These are phyloP conservation scores for Cyanoderma ruficeps DNA, from an alignment of 2,113 vertebrate species.

Conservation along the genomic window DNA sequence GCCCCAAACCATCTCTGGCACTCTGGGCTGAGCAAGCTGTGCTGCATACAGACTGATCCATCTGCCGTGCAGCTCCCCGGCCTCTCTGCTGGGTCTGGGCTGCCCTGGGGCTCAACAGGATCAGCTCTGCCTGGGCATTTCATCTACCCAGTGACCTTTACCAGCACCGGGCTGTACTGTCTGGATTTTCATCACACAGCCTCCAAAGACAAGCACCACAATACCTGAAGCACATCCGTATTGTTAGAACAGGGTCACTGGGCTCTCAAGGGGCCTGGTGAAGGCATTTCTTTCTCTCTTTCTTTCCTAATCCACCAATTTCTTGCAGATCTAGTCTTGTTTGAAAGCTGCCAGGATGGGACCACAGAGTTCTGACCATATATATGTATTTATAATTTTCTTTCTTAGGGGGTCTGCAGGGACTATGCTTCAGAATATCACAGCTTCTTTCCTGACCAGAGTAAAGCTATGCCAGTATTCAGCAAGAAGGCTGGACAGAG, in stretches of 20 bases:
- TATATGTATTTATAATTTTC: neutral
- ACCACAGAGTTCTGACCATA: neutral
- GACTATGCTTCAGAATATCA: neutral
- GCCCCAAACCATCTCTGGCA: neutral
- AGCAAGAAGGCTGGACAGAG: neutral
- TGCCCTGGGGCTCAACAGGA: neutral
- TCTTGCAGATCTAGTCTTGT: neutral
- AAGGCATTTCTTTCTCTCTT: neutral
- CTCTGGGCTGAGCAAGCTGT: neutral
- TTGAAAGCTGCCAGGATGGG: neutral
- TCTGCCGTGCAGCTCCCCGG: neutral
- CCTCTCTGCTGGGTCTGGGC: neutral
- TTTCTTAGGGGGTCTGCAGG: neutral
- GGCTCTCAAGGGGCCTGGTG: neutral
- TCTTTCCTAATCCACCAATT: neutral
- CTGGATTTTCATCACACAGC: neutral
- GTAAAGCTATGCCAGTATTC: neutral
- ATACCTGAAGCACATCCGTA: neutral
- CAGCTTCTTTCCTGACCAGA: neutral
- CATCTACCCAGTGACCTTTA: neutral
- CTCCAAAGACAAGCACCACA: neutral
- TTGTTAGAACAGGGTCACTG: neutral
- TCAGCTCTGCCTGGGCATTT: neutral
- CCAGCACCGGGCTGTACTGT: neutral
- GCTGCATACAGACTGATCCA: neutral